Conservation (phyloP, 2,888 invertebrate species). For the Oxystoma pomonae region DNA sequence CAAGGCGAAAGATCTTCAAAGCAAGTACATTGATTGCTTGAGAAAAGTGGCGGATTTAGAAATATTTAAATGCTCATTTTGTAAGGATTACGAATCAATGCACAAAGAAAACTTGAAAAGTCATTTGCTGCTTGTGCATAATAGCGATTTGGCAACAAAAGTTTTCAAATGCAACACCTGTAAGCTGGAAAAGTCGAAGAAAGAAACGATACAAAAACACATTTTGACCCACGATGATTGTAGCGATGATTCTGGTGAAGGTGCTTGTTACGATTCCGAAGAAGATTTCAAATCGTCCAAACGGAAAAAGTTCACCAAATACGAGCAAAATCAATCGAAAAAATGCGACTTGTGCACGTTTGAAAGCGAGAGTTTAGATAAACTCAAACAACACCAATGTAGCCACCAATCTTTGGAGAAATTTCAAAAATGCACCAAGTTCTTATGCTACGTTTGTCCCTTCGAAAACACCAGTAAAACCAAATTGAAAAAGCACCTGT, state of each 20-base stretch:
- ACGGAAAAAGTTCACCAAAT: background rate
- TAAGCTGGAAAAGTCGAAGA: background rate
- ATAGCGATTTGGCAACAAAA: background rate
- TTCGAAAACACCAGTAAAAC: background rate
- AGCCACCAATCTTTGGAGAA: background rate
- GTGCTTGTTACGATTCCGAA: background rate
- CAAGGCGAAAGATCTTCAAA: background rate
- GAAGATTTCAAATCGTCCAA: background rate
- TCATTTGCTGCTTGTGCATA: background rate
- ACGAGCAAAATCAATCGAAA: background rate
- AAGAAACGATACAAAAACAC: background rate
- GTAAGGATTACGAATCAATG: background rate
- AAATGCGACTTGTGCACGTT: background rate
- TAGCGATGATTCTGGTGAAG: background rate
- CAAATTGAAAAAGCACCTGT: background rate
- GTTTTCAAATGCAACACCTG: background rate
- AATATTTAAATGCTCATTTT: background rate
- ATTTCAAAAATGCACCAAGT: background rate
- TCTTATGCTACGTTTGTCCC: background rate
- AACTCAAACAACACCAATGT: background rate
- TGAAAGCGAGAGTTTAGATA: background rate
- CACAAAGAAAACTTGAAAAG: background rate
- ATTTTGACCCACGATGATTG: background rate
- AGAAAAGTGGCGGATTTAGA: background rate
- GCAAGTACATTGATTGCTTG: background rate